Conservation (phyloP, 2,888 invertebrate species). For the Eumerus sabulonum region DNA sequence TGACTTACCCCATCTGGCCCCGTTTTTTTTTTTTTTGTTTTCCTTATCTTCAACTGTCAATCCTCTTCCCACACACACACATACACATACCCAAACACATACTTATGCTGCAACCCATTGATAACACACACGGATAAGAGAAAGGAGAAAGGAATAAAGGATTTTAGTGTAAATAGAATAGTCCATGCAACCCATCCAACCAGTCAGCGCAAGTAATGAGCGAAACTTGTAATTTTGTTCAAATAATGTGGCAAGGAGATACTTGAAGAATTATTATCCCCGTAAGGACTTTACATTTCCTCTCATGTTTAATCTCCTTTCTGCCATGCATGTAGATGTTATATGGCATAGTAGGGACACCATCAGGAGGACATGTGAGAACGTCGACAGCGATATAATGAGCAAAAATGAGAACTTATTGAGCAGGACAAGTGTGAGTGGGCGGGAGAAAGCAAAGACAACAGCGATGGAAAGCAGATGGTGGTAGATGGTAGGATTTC, state of each 20-base stretch:
- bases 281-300: slow-evolving; percentile 43
- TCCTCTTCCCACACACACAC: not conserved
- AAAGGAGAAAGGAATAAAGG: slow-evolving; percentile 23
- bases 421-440: not conserved
- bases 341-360: too few relatives aligned
- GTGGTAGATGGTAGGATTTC: slow-evolving; percentile 53
- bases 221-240: slow-evolving; percentile 64
- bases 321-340: too few relatives aligned
- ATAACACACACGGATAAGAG: slow-evolving; percentile 15
- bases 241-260: slow-evolving; percentile 62
- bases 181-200: not conserved
- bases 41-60: not conserved
- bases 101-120: slow-evolving; percentile 7
- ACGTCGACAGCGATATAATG: slow-evolving; percentile 48
- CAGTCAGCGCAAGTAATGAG: slow-evolving; percentile 49
- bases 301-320: slow-evolving; percentile 11
- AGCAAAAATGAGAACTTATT: slow-evolving; percentile 47
- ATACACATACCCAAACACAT: slow-evolving; percentile 10
- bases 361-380: too few relatives aligned
- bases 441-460: not conserved
- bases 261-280: slow-evolving; percentile 65
- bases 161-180: slow-evolving; percentile 5
- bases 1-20: slow-evolving; percentile 30
- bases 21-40: not conserved
- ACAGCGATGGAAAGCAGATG: slow-evolving; percentile 24